phyloP scores from a whole-genome alignment of 2,888 invertebrate species.

The Pogonocherus hispidulus region DNA sequence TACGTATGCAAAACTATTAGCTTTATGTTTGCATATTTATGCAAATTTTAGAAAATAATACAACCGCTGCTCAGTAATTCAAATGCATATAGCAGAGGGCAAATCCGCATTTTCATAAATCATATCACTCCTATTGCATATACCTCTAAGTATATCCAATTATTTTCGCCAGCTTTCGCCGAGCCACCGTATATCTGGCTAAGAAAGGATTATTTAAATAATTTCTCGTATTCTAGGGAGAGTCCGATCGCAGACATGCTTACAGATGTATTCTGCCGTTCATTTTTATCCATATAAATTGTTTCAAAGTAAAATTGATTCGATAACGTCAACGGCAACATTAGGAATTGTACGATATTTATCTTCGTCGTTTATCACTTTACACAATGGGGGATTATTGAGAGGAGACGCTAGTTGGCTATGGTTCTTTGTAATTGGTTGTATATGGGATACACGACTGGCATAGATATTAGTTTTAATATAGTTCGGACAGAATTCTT shows the following conservation, averaged over 20 bases:
- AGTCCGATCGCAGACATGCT: constrained; percentile 4
- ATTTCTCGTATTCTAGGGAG: background rate
- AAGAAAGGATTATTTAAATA: constrained; percentile 1
- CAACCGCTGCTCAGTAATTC: no score
- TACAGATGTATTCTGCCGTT: constrained; percentile 6
- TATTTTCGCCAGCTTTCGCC: background rate
- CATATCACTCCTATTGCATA: no score
- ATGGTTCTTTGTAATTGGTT: constrained; percentile 24
- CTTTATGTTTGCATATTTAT: no score
- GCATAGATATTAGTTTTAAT: constrained; percentile 21
- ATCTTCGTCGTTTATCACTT: constrained; percentile 23
- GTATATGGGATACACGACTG: constrained; percentile 5
- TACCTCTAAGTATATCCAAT: no score
- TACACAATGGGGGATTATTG: constrained; percentile 11
- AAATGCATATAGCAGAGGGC: no score
- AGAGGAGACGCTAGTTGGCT: constrained; percentile 1
- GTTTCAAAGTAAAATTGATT: constrained; percentile 16
- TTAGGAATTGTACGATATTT: constrained; percentile 17
- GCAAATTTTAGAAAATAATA: no score
- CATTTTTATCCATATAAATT: constrained; percentile 20
- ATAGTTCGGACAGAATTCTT: background rate
- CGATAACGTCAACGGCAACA: constrained; percentile 23
- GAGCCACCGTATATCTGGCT: background rate
- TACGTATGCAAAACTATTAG: no score
- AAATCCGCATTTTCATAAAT: no score